These are phyloP conservation scores for Psilanteris sp. DNA, from an alignment of 1,140 invertebrate genomes.

Conservation along the genomic window DNA sequence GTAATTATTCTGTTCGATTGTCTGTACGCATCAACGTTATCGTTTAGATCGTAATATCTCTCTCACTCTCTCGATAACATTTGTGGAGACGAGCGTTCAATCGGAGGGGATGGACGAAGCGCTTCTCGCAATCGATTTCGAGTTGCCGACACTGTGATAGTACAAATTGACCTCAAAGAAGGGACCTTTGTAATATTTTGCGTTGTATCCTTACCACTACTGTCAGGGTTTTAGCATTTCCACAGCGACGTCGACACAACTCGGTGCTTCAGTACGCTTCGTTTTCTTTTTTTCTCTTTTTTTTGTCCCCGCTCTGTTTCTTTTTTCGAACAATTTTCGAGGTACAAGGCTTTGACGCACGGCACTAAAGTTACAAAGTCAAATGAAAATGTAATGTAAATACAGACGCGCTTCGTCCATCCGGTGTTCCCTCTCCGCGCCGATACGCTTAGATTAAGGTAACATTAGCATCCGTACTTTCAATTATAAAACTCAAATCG, in stretches of 20 bases:
- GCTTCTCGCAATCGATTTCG: slow-evolving; percentile 29
- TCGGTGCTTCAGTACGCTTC: slow-evolving; percentile 4
- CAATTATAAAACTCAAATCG: too few relatives aligned
- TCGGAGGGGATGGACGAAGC: slow-evolving; percentile 21
- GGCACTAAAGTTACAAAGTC: slow-evolving; percentile 41
- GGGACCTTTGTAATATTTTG: slow-evolving; percentile 17
- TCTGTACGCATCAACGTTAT: slow-evolving; percentile 31
- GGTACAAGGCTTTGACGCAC: slow-evolving; percentile 15
- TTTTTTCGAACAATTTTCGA: not conserved
- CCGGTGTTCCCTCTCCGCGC: slow-evolving; percentile 60
- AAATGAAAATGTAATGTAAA: slow-evolving; percentile 37
- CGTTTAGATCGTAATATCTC: slow-evolving; percentile 38
- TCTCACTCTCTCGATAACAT: slow-evolving; percentile 31
- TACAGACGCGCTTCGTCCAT: slow-evolving; percentile 45
- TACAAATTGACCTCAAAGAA: slow-evolving; percentile 43
- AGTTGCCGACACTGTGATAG: slow-evolving; percentile 55
- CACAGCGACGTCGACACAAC: not conserved
- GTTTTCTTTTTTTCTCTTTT: not conserved
- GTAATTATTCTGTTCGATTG: slow-evolving; percentile 2
- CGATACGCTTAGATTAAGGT: slow-evolving; percentile 65
- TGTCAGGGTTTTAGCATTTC: slow-evolving; percentile 13
- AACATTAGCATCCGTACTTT: slow-evolving; percentile 57
- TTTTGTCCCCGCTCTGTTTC: not conserved
- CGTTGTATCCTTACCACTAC: slow-evolving; percentile 15
- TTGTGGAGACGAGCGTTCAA: slow-evolving; percentile 66